These are phyloP conservation scores for Pampus argenteus DNA, from an alignment of 2,797 vertebrate species.

Conservation along the genomic window DNA sequence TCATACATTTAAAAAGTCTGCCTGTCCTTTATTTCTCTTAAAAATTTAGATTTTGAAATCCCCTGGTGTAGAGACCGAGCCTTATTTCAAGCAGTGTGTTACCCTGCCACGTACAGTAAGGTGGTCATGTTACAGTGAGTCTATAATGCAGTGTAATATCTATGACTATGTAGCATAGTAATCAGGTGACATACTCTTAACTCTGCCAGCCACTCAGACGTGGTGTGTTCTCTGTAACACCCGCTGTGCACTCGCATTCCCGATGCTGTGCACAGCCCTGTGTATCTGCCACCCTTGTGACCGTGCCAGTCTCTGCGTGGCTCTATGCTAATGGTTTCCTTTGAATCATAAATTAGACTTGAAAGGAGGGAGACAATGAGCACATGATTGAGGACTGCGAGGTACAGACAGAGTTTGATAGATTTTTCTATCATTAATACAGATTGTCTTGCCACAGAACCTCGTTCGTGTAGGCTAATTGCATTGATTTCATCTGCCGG, in stretches of 20 bases:
- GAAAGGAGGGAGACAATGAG: conserved; percentile 58
- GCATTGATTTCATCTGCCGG: conserved; percentile 67
- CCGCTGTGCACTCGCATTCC: conserved; percentile 26
- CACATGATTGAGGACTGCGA: conserved; percentile 60
- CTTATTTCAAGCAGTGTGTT: neutral
- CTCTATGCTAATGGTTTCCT: conserved; percentile 62
- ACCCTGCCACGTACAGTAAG: neutral
- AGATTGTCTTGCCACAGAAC: conserved; percentile 59
- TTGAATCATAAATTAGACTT: conserved; percentile 72
- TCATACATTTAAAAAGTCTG: neutral
- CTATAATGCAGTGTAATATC: conserved; percentile 11
- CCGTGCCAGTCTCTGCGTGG: conserved; percentile 45
- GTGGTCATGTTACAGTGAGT: neutral
- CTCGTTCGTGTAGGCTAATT: conserved; percentile 67
- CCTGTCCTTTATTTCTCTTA: neutral
- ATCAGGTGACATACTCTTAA: conserved; percentile 41
- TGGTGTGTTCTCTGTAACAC: conserved; percentile 45
- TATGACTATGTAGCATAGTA: conserved; percentile 26
- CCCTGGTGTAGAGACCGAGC: neutral
- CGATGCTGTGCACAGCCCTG: conserved; percentile 23
- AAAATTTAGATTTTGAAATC: neutral
- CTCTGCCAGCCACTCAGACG: conserved; percentile 23
- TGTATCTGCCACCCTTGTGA: conserved; percentile 44
- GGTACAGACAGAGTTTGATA: conserved; percentile 55
- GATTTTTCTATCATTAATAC: conserved; percentile 71